phyloP scores from a whole-genome alignment of 1,140 invertebrate genomes.

The Neodiprion lecontei region DNA sequence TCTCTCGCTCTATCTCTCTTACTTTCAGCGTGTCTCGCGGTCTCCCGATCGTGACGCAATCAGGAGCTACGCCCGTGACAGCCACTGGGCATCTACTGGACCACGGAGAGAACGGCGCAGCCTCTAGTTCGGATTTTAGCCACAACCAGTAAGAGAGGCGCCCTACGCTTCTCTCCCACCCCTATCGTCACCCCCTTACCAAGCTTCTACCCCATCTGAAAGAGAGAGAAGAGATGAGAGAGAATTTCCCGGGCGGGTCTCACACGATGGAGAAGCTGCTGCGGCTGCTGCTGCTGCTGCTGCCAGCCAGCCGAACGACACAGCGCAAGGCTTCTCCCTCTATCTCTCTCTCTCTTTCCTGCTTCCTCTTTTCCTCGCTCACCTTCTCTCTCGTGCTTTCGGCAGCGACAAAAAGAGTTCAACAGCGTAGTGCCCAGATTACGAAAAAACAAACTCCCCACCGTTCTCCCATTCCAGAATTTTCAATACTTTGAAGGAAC shows the following conservation, averaged over 20 bases:
- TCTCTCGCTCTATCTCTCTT: background rate
- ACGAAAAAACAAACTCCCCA: background rate
- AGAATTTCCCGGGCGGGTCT: conserved; percentile 4
- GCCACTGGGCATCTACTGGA: conserved; percentile 6
- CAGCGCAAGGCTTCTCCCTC: background rate
- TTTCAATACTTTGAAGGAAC: background rate
- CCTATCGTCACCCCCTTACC: background rate
- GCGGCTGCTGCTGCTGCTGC: background rate
- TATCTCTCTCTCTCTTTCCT: background rate
- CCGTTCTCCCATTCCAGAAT: background rate
- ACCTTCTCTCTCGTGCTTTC: no score
- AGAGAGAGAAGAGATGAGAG: conserved; percentile 5
- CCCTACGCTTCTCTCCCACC: background rate
- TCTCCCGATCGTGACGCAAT: background rate
- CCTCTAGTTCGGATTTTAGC: background rate
- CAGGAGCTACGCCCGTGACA: conserved; percentile 6
- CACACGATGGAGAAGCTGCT: background rate
- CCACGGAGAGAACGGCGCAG: conserved; percentile 2
- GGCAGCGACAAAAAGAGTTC: background rate
- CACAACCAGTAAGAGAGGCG: background rate
- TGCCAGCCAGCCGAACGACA: background rate
- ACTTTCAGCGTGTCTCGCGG: background rate
- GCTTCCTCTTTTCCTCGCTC: no score
- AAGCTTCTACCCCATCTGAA: background rate
- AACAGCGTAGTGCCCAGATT: no score